These are phyloP conservation scores for Lamellibrachia luymesi DNA, from an alignment of 1,140 invertebrate species.

Conservation along the genomic window DNA sequence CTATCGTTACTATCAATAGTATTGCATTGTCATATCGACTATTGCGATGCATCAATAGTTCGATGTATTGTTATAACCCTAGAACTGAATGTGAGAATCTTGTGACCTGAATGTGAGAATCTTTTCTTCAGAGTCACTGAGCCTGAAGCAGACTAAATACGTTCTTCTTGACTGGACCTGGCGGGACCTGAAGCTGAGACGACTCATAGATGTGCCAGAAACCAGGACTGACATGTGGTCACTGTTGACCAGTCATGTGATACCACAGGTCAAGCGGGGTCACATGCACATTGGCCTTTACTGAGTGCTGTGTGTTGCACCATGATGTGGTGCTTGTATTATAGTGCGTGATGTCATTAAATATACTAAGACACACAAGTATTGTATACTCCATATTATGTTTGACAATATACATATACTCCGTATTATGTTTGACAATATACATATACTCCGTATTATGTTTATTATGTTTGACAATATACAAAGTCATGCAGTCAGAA, in stretches of 20 bases:
- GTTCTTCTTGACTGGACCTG: conserved; percentile 52
- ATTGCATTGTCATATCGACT: no score
- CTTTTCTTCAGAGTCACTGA: conserved; percentile 37
- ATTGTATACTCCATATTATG: no score
- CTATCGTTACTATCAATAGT: no score
- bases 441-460: no score
- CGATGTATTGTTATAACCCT: no score
- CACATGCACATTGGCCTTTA: not conserved
- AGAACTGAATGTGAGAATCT: no score
- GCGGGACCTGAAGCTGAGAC: conserved; percentile 45
- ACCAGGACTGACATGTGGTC: conserved; percentile 36
- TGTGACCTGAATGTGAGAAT: no score
- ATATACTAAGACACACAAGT: not conserved
- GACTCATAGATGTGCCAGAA: conserved; percentile 47
- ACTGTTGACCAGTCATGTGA: conserved; percentile 32
- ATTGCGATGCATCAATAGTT: no score
- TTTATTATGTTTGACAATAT: no score
- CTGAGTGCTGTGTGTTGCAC: not conserved
- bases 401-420: no score
- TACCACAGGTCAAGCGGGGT: conserved; percentile 32
- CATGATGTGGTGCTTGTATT: not conserved
- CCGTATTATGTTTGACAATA: no score
- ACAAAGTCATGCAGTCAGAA: no score
- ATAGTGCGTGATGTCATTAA: not conserved
- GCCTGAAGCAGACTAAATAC: conserved; percentile 36